These are phyloP conservation scores for Drosophila tanythrix DNA, from an alignment of 2,888 invertebrate species.

Conservation along the genomic window DNA sequence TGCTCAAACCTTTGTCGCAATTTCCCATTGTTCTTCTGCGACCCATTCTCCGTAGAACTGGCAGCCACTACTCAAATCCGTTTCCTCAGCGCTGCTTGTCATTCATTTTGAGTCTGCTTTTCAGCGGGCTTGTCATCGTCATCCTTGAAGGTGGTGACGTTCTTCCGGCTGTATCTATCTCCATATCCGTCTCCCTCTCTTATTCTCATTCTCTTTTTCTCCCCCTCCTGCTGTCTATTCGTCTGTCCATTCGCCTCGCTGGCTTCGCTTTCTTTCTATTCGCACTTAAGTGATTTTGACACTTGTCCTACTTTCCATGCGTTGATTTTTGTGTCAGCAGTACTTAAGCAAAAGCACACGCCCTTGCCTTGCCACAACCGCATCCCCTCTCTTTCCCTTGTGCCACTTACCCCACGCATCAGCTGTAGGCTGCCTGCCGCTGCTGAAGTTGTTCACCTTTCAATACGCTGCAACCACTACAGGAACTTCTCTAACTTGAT, in stretches of 20 bases:
- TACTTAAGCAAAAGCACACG: constrained; percentile 32
- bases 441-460: constrained; percentile 74
- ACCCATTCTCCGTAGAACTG: constrained; percentile 28
- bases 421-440: constrained; percentile 3
- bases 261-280: constrained; percentile 69
- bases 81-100: constrained; percentile 61
- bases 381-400: neutral
- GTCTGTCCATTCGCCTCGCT: constrained; percentile 41
- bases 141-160: constrained; percentile 60
- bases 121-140: constrained; percentile 41
- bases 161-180: constrained; percentile 13
- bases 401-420: neutral
- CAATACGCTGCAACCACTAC: constrained; percentile 59
- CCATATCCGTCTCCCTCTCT: constrained; percentile 17
- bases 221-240: constrained; percentile 16
- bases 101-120: constrained; percentile 47
- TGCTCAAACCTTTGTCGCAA: constrained; percentile 30
- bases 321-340: constrained; percentile 79
- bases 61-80: constrained; percentile 71
- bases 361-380: neutral
- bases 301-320: constrained; percentile 79
- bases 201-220: constrained; percentile 13
- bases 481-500: constrained; percentile 29
- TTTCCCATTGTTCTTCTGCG: constrained; percentile 52
- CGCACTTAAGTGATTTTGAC: constrained; percentile 80